Evolutionary conservation across 2,113 vertebrate genomes (phyloP).

Genomic region (Anhinga rufa): DNA sequence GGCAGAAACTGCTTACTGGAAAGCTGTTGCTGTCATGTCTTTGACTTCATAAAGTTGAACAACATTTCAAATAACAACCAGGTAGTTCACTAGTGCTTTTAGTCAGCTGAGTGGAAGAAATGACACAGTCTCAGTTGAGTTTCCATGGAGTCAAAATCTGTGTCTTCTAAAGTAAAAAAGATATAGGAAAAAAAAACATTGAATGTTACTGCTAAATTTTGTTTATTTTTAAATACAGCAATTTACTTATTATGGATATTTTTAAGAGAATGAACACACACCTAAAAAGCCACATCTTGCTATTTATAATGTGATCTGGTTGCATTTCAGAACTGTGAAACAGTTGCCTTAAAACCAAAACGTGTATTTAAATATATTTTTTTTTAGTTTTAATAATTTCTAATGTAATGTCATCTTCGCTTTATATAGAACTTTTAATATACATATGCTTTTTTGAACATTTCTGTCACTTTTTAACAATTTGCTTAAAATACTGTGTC

Average conservation of each 20-base stretch:
- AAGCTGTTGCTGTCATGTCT: slow-evolving; percentile 56
- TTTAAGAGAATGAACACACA: neutral
- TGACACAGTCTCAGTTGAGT: slow-evolving; percentile 14
- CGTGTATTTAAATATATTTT: neutral
- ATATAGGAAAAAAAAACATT: neutral
- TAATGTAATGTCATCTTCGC: neutral
- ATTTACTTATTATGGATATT: neutral
- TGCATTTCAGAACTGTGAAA: neutral
- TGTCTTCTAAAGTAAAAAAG: neutral
- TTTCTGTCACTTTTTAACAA: neutral
- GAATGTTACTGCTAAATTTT: neutral
- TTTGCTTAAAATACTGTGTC: neutral
- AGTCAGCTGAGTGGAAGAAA: slow-evolving; percentile 46
- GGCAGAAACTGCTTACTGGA: slow-evolving; percentile 60
- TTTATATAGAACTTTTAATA: neutral
- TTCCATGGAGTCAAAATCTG: slow-evolving; percentile 42
- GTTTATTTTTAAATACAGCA: neutral
- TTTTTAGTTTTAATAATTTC: neutral
- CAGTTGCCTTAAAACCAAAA: neutral
- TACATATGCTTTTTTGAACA: neutral
- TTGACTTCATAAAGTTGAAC: slow-evolving; percentile 46
- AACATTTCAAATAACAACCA: slow-evolving; percentile 61
- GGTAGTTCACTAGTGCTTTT: slow-evolving; percentile 44
- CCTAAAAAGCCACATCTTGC: neutral
- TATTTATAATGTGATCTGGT: neutral